A percentile compares a stretch with the other conserved stretches of the same genome.
Evolutionary conservation across 2,888 invertebrate genomes (phyloP).

Genomic region (Beris chalybata): DNA sequence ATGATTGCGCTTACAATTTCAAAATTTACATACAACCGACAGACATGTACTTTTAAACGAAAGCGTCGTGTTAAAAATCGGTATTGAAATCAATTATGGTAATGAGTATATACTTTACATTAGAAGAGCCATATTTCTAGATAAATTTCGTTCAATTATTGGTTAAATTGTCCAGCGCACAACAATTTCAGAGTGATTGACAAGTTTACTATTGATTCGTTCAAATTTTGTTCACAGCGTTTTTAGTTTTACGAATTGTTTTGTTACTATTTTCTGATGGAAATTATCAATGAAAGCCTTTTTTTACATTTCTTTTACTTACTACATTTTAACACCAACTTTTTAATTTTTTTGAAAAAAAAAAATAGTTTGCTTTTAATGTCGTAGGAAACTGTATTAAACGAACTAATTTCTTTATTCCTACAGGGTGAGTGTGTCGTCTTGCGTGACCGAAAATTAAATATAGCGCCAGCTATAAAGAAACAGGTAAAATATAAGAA

Average conservation of each 20-base stretch:
- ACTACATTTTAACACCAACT: constrained; percentile 13
- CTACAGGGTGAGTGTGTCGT: constrained; percentile 72
- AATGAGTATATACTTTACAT: constrained; percentile 37
- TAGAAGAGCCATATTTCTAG: constrained; percentile 33
- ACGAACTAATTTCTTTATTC: constrained; percentile 31
- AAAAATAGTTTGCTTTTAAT: constrained; percentile 4
- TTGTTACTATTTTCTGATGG: constrained; percentile 28
- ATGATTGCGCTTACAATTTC: no score
- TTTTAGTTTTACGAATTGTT: constrained; percentile 32
- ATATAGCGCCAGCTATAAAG: constrained; percentile 84
- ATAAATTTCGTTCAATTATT: constrained; percentile 32
- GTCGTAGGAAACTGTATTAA: constrained; percentile 11
- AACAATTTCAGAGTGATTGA: constrained; percentile 37
- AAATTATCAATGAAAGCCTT: constrained; percentile 29
- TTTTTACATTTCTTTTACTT: constrained; percentile 28
- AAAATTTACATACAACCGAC: no score
- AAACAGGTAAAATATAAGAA: constrained; percentile 65
- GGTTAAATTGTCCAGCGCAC: constrained; percentile 35
- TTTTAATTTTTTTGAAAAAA: constrained; percentile 1
- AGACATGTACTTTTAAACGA: no score
- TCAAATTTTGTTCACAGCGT: constrained; percentile 36
- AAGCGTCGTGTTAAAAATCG: no score
- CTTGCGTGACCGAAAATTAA: constrained; percentile 77
- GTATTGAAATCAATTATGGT: constrained; percentile 11
- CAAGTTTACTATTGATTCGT: constrained; percentile 24